Conservation (phyloP, 2,888 invertebrate species). For the Lycaena phlaeas region DNA sequence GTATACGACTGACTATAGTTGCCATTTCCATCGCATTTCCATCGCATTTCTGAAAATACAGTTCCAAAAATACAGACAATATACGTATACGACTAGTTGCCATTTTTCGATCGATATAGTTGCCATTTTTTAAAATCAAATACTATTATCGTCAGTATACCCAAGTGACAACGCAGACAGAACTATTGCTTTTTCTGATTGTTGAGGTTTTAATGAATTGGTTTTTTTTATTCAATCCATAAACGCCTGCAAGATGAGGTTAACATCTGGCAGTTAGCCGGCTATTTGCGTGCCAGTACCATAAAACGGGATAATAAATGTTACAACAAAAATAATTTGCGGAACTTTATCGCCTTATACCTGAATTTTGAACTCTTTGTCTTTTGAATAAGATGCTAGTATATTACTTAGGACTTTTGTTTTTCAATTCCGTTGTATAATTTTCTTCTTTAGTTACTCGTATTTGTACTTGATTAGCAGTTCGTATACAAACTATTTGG, state of each 20-base stretch:
- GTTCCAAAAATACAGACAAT: too few species aligned
- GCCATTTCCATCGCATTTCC: too few species aligned
- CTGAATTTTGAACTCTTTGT: not conserved
- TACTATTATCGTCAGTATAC: too few species aligned
- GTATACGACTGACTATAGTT: too few species aligned
- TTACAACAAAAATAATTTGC: constrained; percentile 14
- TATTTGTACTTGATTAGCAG: not conserved
- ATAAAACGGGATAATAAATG: constrained; percentile 30
- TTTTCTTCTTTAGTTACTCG: not conserved
- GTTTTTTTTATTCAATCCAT: not conserved
- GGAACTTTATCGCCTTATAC: not conserved
- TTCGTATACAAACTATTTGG: not conserved
- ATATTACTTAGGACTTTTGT: not conserved
- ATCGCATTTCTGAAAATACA: too few species aligned
- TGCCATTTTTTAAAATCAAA: too few species aligned
- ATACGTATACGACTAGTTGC: too few species aligned
- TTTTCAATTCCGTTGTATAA: not conserved
- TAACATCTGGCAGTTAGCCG: constrained; percentile 27
- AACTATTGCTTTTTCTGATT: not conserved
- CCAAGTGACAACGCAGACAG: too few species aligned
- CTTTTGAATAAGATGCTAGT: not conserved
- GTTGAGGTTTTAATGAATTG: not conserved
- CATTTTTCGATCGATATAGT: too few species aligned
- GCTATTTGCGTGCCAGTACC: constrained; percentile 23
- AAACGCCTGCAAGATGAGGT: constrained; percentile 13